These are phyloP conservation scores for Zaprionus gabonicus DNA, from an alignment of 1,140 invertebrate species.

Conservation along the genomic window DNA sequence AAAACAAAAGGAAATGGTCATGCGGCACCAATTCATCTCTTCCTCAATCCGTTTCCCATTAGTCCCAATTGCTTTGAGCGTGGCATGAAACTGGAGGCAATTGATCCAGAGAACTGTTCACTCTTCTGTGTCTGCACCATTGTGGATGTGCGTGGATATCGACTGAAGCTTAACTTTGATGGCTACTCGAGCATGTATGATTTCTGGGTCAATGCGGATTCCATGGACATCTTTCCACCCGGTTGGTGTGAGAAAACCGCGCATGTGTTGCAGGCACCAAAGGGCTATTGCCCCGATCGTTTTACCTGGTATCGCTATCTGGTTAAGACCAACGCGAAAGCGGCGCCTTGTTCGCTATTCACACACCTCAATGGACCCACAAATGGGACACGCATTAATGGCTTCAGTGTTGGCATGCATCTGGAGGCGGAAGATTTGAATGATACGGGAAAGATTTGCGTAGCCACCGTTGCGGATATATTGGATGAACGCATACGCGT, in stretches of 20 bases:
- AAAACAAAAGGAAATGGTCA: constrained; percentile 41
- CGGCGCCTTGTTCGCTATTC: constrained; percentile 93
- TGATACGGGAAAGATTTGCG: constrained; percentile 93
- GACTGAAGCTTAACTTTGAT: constrained; percentile 96
- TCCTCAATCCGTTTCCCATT: constrained; percentile 91
- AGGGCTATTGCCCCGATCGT: constrained; percentile 86
- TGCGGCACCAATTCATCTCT: constrained; percentile 90
- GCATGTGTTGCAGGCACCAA: constrained; percentile 90
- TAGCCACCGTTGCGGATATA: constrained; percentile 94
- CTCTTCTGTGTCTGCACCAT: constrained; percentile 95
- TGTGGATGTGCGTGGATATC: constrained; percentile 92
- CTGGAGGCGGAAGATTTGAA: constrained; percentile 97
- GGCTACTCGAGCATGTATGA: constrained; percentile 95
- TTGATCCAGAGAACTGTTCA: constrained; percentile 95
- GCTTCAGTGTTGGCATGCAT: constrained; percentile 91
- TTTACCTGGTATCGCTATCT: constrained; percentile 96
- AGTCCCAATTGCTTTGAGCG: constrained; percentile 90
- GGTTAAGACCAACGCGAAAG: constrained; percentile 89
- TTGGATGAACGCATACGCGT: constrained; percentile 94
- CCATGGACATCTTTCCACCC: constrained; percentile 94
- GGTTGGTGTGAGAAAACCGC: constrained; percentile 96
- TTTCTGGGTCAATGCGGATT: constrained; percentile 97
- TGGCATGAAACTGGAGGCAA: constrained; percentile 97
- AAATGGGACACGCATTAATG: constrained; percentile 44
- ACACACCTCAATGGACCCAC: constrained; percentile 84